Conservation (phyloP, 2,797 vertebrate genomes). For the Phrynocephalus vlangalii region DNA sequence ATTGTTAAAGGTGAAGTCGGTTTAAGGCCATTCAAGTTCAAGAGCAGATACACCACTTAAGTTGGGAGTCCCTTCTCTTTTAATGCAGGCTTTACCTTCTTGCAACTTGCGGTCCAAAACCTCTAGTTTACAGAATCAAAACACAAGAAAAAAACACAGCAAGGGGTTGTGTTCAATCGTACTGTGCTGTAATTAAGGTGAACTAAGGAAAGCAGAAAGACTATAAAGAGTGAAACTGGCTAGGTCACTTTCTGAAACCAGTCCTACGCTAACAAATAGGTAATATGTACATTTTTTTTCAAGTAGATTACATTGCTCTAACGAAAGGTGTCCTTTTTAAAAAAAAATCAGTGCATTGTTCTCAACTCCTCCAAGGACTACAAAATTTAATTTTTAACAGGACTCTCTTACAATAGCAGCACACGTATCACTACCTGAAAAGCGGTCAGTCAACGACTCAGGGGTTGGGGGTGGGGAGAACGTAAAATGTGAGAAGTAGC, state of each 20-base stretch:
- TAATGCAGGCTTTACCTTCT: slow-evolving; percentile 82
- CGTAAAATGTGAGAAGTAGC: slow-evolving; percentile 75
- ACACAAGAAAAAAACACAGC: slow-evolving; percentile 72
- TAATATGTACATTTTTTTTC: slow-evolving; percentile 85
- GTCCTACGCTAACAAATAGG: slow-evolving; percentile 85
- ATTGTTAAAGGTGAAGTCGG: slow-evolving; percentile 85
- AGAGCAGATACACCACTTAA: slow-evolving; percentile 82
- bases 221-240: slow-evolving; percentile 86
- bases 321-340: slow-evolving; percentile 74
- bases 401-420: slow-evolving; percentile 80
- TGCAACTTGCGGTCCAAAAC: slow-evolving; percentile 80
- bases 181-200: slow-evolving; percentile 83
- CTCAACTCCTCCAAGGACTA: slow-evolving; percentile 79
- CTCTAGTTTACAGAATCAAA: slow-evolving; percentile 76
- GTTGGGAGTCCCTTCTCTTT: slow-evolving; percentile 77
- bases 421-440: slow-evolving; percentile 81
- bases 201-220: slow-evolving; percentile 85
- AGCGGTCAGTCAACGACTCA: slow-evolving; percentile 84
- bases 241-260: slow-evolving; percentile 82
- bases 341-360: slow-evolving; percentile 79
- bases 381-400: slow-evolving; percentile 70
- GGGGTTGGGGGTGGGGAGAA: slow-evolving; percentile 72
- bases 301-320: slow-evolving; percentile 82
- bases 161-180: slow-evolving; percentile 81
- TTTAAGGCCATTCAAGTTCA: slow-evolving; percentile 92